These are phyloP conservation scores for Halcyon malimbica DNA, from an alignment of 2,113 vertebrate species.

Conservation along the genomic window DNA sequence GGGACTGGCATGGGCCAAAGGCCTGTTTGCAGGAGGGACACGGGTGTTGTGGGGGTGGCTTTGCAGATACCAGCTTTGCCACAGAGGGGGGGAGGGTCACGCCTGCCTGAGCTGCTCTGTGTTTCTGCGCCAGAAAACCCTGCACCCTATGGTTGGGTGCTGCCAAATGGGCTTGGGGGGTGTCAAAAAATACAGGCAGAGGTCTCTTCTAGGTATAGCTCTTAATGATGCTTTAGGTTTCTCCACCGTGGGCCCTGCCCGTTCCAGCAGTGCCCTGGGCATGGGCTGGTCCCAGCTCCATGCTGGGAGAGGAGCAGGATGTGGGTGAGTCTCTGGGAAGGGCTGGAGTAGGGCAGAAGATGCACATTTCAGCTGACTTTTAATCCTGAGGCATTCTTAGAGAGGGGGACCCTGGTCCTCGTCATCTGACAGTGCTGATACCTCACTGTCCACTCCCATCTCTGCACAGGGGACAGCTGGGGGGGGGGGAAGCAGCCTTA, in stretches of 20 bases:
- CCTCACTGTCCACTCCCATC: not conserved
- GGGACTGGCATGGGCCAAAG: not conserved
- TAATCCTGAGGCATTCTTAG: not conserved
- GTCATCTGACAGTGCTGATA: not conserved
- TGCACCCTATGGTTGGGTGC: rapidly evolving
- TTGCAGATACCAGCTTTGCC: not conserved
- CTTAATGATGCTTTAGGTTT: not conserved
- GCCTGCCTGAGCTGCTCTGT: rapidly evolving
- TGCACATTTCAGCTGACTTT: not conserved
- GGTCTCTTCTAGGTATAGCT: not conserved
- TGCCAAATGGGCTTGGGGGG: not conserved
- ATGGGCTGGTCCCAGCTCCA: rapidly evolving
- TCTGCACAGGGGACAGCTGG: rapidly evolving
- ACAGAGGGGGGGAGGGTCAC: not conserved
- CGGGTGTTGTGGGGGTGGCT: not conserved
- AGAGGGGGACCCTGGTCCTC: not conserved
- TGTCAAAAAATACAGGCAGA: not conserved
- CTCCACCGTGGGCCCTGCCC: not conserved
- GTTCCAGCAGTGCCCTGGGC: not conserved
- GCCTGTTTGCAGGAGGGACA: not conserved
- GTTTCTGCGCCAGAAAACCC: not conserved
- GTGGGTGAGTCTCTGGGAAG: rapidly evolving
- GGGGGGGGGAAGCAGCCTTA: not conserved
- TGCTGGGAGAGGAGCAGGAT: not conserved
- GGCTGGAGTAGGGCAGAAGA: not conserved